Percentiles rank a stretch among this genome's conserved stretches.
phyloP scores from a whole-genome alignment of 2,797 vertebrate species.

The Todus mexicanus region DNA sequence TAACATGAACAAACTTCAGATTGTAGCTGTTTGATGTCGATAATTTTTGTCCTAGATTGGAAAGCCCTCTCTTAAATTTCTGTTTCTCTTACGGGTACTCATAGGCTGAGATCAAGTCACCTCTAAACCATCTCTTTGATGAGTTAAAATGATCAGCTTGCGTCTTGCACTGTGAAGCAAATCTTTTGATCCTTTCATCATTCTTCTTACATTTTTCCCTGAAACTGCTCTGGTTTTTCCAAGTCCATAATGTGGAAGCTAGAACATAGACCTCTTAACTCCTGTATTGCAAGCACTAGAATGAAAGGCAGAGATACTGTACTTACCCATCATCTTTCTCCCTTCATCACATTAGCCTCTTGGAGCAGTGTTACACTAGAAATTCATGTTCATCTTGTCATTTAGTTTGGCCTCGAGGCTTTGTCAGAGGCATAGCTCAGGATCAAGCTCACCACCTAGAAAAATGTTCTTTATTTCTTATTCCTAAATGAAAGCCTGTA shows the following conservation, averaged over 20 bases:
- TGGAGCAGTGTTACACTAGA: background rate
- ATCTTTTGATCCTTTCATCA: background rate
- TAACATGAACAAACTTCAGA: background rate
- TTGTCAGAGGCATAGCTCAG: background rate
- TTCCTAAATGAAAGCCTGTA: background rate
- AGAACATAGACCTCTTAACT: background rate
- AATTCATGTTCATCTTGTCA: background rate
- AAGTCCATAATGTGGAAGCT: background rate
- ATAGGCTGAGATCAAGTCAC: background rate
- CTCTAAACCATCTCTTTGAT: slow-evolving; percentile 21
- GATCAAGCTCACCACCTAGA: background rate
- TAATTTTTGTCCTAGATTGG: background rate
- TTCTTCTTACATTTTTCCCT: background rate
- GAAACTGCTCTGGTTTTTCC: background rate
- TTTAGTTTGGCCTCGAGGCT: background rate
- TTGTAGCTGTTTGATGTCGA: background rate
- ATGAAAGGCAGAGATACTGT: background rate
- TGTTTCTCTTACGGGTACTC: background rate
- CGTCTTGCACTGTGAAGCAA: slow-evolving; percentile 2
- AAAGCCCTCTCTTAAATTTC: background rate
- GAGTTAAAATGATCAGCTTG: slow-evolving; percentile 20
- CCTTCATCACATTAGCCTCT: background rate
- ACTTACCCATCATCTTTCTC: background rate
- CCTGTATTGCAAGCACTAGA: background rate
- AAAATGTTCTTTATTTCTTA: background rate